Percentiles rank a stretch among this genome's conserved stretches.
Conservation (phyloP, 2,888 invertebrate genomes). For the Nomada ferruginata region DNA sequence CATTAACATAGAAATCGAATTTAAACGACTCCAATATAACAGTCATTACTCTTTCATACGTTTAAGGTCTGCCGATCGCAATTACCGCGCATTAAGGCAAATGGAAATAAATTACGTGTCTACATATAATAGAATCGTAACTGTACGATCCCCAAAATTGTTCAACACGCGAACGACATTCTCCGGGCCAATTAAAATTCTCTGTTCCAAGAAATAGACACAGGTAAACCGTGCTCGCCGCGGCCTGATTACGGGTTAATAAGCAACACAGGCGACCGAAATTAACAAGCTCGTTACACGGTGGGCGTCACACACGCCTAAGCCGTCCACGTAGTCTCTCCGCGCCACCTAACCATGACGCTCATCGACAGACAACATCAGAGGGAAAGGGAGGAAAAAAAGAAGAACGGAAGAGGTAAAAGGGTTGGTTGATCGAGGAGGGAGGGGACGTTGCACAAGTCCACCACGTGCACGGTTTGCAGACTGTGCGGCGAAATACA, state of each 20-base stretch:
- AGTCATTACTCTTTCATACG: too few species aligned
- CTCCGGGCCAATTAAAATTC: constrained; percentile 8
- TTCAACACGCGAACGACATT: neutral
- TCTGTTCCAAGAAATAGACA: neutral
- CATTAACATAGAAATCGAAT: too few species aligned
- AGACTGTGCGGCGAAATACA: constrained; percentile 53
- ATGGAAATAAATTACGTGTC: too few species aligned
- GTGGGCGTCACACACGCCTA: neutral
- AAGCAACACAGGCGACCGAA: constrained; percentile 9
- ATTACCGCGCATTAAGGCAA: too few species aligned
- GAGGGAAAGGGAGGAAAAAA: too few species aligned
- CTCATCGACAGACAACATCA: constrained; percentile 3
- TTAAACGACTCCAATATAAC: too few species aligned
- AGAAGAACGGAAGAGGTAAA: neutral
- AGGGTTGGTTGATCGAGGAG: constrained; percentile 8
- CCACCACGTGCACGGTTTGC: constrained; percentile 53
- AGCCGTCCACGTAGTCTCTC: neutral
- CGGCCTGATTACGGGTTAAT: constrained; percentile 25
- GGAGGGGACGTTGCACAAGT: constrained; percentile 35
- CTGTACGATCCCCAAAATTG: neutral
- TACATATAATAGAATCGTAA: neutral
- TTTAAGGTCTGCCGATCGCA: too few species aligned
- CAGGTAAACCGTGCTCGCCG: neutral
- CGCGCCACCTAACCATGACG: constrained; percentile 25
- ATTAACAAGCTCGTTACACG: constrained; percentile 33